phyloP scores from a whole-genome alignment of 2,797 vertebrate genomes.

The Schizopygopsis malacanthus region DNA sequence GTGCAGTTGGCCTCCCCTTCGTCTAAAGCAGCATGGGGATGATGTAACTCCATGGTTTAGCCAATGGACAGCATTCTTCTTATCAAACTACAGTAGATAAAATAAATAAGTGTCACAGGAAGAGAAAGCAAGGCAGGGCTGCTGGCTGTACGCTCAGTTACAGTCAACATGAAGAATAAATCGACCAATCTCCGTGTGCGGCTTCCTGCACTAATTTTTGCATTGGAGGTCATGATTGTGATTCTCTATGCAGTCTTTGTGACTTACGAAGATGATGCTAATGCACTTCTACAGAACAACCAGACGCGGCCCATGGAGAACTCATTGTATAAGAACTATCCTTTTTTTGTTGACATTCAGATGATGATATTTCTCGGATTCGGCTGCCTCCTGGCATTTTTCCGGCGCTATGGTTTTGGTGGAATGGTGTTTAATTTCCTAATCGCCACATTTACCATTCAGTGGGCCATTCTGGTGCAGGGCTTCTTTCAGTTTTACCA shows the following conservation, averaged over 20 bases:
- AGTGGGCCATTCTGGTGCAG: slow-evolving; percentile 86
- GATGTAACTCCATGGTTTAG: slow-evolving; percentile 44
- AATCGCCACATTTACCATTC: slow-evolving; percentile 81
- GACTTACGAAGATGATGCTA: slow-evolving; percentile 76
- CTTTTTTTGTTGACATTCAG: slow-evolving; percentile 85
- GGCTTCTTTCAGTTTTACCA: slow-evolving; percentile 81
- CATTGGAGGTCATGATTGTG: slow-evolving; percentile 75
- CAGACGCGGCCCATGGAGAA: slow-evolving; percentile 69
- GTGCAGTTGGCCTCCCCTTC: slow-evolving; percentile 62
- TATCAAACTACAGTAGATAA: slow-evolving; percentile 65
- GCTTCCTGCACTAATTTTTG: slow-evolving; percentile 77
- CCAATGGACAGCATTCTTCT: slow-evolving; percentile 62
- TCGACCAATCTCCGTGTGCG: slow-evolving; percentile 65
- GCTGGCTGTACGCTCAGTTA: slow-evolving; percentile 17
- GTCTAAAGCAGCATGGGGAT: slow-evolving; percentile 21
- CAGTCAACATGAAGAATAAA: slow-evolving; percentile 70
- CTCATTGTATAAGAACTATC: slow-evolving; percentile 76
- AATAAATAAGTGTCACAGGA: slow-evolving; percentile 51
- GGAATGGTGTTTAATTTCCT: slow-evolving; percentile 86
- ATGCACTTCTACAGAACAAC: slow-evolving; percentile 68
- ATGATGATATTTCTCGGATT: slow-evolving; percentile 87
- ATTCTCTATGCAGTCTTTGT: slow-evolving; percentile 77
- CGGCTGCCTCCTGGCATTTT: slow-evolving; percentile 84
- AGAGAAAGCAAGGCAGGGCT: not conserved
- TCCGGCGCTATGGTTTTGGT: slow-evolving; percentile 81